These are phyloP conservation scores for Nymphalis urticae DNA, from an alignment of 2,888 invertebrate species.

Conservation along the genomic window DNA sequence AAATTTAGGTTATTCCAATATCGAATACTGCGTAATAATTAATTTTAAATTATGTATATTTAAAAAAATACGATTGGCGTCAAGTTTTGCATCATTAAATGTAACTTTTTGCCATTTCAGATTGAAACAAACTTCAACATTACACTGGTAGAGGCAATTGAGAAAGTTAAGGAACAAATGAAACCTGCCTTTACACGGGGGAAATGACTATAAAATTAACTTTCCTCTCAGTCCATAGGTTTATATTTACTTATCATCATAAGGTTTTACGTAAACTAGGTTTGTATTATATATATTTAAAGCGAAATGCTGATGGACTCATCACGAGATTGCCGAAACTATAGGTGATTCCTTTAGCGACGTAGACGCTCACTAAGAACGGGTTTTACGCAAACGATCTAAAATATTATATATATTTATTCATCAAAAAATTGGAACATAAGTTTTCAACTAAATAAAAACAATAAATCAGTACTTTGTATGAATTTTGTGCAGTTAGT, in stretches of 20 bases:
- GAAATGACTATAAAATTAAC: conserved; percentile 32
- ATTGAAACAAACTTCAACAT: neutral
- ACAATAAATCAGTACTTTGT: too few relatives aligned
- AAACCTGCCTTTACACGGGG: conserved; percentile 23
- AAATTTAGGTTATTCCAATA: neutral
- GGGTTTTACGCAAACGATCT: too few relatives aligned
- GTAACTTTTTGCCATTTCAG: neutral
- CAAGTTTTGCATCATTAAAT: neutral
- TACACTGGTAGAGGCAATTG: conserved; percentile 11
- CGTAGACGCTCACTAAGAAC: too few relatives aligned
- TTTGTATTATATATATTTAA: too few relatives aligned
- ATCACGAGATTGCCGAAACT: too few relatives aligned
- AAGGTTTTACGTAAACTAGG: neutral
- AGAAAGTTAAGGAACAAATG: conserved; percentile 25
- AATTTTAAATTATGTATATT: neutral
- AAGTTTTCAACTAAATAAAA: too few relatives aligned
- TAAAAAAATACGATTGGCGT: neutral
- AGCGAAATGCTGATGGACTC: too few relatives aligned
- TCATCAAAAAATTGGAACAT: too few relatives aligned
- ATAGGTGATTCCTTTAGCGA: too few relatives aligned
- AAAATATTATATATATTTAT: too few relatives aligned
- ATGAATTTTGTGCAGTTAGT: too few relatives aligned
- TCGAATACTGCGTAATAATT: conserved; percentile 4
- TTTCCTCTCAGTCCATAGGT: conserved; percentile 15
- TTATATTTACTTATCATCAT: neutral